A percentile compares a stretch with the other conserved stretches of the same genome.
Evolutionary conservation across 1,140 invertebrate species (phyloP).

Genomic region (Eriocheir sinensis): DNA sequence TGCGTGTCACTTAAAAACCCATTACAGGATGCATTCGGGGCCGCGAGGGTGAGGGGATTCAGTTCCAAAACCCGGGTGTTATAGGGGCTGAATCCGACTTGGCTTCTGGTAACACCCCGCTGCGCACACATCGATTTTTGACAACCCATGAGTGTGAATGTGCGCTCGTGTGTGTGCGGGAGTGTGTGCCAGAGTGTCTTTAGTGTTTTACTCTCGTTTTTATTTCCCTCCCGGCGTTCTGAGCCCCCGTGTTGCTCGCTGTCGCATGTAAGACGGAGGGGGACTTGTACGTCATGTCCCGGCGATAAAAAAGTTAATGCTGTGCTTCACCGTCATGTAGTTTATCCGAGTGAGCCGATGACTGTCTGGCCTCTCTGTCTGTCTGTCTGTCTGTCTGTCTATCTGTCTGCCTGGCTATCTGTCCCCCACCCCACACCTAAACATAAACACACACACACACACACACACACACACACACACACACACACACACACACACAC

Average conservation of each 20-base stretch:
- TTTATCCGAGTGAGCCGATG: not conserved
- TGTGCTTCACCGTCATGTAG: not conserved
- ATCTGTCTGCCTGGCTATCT: conserved; percentile 1
- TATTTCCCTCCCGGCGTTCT: not conserved
- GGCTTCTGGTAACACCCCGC: not conserved
- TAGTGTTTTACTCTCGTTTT: not conserved
- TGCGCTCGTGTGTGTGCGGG: not conserved
- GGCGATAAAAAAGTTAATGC: conserved; percentile 4
- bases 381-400: not conserved
- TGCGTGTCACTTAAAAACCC: conserved; percentile 46
- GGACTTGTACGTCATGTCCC: not conserved
- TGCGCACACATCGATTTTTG: conserved; percentile 1
- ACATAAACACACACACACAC: too few species aligned
- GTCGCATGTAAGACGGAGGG: not conserved
- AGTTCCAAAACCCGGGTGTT: not conserved
- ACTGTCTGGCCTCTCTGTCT: not conserved
- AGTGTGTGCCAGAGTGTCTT: not conserved
- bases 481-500: too few species aligned
- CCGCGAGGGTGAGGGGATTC: not conserved
- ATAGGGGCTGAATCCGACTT: conserved; percentile 3
- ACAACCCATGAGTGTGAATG: conserved; percentile 15
- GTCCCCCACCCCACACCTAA: conserved; percentile 23
- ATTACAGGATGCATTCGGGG: conserved; percentile 10
- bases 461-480: too few species aligned
- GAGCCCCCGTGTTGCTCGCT: not conserved